A percentile compares a stretch with the other conserved stretches of the same genome.
Conservation (phyloP, 1,140 invertebrate species). For the Telenomus remus region DNA sequence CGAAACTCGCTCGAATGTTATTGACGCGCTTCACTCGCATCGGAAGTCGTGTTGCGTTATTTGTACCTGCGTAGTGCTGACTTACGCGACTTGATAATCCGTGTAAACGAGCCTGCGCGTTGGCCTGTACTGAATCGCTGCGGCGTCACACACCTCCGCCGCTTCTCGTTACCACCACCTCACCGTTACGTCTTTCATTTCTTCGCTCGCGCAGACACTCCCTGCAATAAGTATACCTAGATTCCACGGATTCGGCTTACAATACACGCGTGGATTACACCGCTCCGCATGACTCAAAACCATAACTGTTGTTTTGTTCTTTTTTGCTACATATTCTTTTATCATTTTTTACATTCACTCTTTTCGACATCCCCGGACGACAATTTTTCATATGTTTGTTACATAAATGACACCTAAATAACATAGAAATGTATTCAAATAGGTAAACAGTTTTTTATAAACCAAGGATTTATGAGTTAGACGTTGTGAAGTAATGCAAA, state of each 20-base stretch:
- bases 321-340: too few relatives aligned
- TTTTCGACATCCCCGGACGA: too few relatives aligned
- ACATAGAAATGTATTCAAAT: too few relatives aligned
- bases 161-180: constrained; percentile 45
- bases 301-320: too few relatives aligned
- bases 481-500: too few relatives aligned
- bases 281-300: constrained; percentile 26
- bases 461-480: too few relatives aligned
- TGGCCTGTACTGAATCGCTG: constrained; percentile 67
- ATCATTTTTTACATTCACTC: too few relatives aligned
- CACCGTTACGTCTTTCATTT: constrained; percentile 26
- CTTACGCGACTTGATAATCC: constrained; percentile 37
- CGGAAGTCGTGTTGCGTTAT: constrained; percentile 42
- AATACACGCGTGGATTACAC: constrained; percentile 38
- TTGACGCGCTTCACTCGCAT: constrained; percentile 31
- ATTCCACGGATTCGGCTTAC: constrained; percentile 49
- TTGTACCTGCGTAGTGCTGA: constrained; percentile 63
- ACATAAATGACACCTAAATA: too few relatives aligned
- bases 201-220: constrained; percentile 43
- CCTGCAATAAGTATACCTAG: constrained; percentile 41
- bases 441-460: too few relatives aligned
- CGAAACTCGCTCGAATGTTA: constrained; percentile 2
- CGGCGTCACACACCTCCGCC: constrained; percentile 58
- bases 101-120: constrained; percentile 72
- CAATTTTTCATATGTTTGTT: too few relatives aligned